These are phyloP conservation scores for Wiebesia pumilae DNA, from an alignment of 1,140 invertebrate genomes.

Conservation along the genomic window DNA sequence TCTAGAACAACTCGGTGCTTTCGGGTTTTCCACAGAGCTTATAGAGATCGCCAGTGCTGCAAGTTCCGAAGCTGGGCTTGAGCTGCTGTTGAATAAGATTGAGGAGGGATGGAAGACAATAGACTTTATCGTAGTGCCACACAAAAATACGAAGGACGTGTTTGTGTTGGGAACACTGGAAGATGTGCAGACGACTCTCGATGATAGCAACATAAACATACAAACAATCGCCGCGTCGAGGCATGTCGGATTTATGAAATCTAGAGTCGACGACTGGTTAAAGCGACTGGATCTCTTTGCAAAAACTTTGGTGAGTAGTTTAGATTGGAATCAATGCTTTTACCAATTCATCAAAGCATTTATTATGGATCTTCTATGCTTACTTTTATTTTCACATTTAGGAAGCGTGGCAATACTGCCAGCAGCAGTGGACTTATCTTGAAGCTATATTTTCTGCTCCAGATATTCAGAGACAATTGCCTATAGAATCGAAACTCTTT, in stretches of 20 bases:
- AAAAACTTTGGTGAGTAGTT: slow-evolving; percentile 80
- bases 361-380: neutral
- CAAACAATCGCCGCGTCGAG: slow-evolving; percentile 89
- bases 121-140: slow-evolving; percentile 84
- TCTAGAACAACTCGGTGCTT: slow-evolving; percentile 83
- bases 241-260: slow-evolving; percentile 87
- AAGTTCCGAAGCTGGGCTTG: slow-evolving; percentile 88
- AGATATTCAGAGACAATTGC: slow-evolving; percentile 90
- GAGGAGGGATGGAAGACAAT: slow-evolving; percentile 87
- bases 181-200: slow-evolving; percentile 86
- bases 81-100: slow-evolving; percentile 86
- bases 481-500: slow-evolving; percentile 89
- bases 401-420: slow-evolving; percentile 90
- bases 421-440: slow-evolving; percentile 90
- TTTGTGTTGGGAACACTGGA: slow-evolving; percentile 88
- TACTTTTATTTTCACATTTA: slow-evolving; percentile 58
- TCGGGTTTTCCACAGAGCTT: slow-evolving; percentile 82
- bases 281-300: slow-evolving; percentile 84
- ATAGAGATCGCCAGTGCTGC: slow-evolving; percentile 90
- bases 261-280: slow-evolving; percentile 87
- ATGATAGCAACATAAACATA: slow-evolving; percentile 90
- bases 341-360: neutral
- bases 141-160: slow-evolving; percentile 88
- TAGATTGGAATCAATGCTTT: neutral
- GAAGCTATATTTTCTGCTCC: slow-evolving; percentile 93